A percentile compares a stretch with the other conserved stretches of the same genome.
phyloP scores from a whole-genome alignment of 37 sponge, comb jelly and placozoan species.

The Haliclona indistincta region DNA sequence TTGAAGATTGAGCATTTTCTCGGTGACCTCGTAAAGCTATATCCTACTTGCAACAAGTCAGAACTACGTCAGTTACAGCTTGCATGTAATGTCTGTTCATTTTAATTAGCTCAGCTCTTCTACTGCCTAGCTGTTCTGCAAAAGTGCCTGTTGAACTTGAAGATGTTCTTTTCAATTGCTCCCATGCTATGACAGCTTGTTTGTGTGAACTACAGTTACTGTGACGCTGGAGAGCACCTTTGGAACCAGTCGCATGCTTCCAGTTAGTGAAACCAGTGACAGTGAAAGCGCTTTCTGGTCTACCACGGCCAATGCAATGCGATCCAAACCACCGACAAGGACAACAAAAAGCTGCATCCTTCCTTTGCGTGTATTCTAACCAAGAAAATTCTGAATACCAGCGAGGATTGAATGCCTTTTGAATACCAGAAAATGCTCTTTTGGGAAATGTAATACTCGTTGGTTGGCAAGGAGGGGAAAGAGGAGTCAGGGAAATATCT shows the following conservation, averaged over 20 bases:
- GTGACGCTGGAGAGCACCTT: slow-evolving; percentile 19
- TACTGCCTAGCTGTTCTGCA: slow-evolving; percentile 33
- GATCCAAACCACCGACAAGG: slow-evolving; percentile 30
- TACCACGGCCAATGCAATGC: background rate
- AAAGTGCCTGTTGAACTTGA: slow-evolving; percentile 21
- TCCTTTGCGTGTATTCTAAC: slow-evolving; percentile 32
- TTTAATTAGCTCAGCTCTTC: slow-evolving; percentile 6
- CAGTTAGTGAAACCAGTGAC: slow-evolving; percentile 24
- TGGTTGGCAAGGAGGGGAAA: background rate
- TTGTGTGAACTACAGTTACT: slow-evolving; percentile 12
- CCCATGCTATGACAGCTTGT: slow-evolving; percentile 24
- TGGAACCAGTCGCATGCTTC: slow-evolving; percentile 49
- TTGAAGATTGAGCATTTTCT: slow-evolving; percentile 53
- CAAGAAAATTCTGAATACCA: slow-evolving; percentile 23
- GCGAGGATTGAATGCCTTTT: background rate
- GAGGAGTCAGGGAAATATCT: too few species aligned
- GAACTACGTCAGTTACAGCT: slow-evolving; percentile 28
- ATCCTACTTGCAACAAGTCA: slow-evolving; percentile 47
- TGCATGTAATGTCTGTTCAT: slow-evolving; percentile 52
- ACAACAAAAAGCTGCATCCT: slow-evolving; percentile 42
- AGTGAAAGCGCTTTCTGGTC: slow-evolving; percentile 32
- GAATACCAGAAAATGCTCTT: background rate
- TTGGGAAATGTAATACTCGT: background rate
- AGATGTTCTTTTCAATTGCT: slow-evolving; percentile 1
- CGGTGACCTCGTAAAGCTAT: slow-evolving; percentile 65